phyloP scores from a whole-genome alignment of 2,888 invertebrate species.

The Hypomecis punctinalis region DNA sequence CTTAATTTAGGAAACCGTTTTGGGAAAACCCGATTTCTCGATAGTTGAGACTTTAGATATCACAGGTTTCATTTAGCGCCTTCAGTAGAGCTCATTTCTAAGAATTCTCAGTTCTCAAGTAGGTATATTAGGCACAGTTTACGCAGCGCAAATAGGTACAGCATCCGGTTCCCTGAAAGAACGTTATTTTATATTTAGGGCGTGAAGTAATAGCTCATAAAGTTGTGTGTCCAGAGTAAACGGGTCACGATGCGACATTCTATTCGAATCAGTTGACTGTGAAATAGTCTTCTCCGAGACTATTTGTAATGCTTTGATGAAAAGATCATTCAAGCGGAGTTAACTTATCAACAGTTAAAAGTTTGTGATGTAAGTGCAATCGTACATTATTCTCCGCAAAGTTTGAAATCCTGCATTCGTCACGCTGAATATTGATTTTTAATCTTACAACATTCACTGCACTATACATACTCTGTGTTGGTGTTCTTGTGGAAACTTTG shows the following conservation, averaged over 20 bases:
- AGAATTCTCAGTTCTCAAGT: constrained; percentile 24
- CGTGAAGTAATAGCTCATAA: constrained; percentile 53
- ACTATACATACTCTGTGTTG: too few species aligned
- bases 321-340: background rate
- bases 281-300: constrained; percentile 29
- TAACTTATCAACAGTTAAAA: too few species aligned
- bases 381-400: too few species aligned
- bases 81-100: constrained; percentile 22
- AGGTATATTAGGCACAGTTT: constrained; percentile 28
- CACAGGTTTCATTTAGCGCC: constrained; percentile 25
- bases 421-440: too few species aligned
- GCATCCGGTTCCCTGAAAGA: constrained; percentile 32
- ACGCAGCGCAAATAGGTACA: constrained; percentile 28
- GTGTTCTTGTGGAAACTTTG: background rate
- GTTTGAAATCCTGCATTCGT: too few species aligned
- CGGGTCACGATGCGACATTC: constrained; percentile 25
- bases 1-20: constrained; percentile 20
- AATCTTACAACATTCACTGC: too few species aligned
- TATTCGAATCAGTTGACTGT: constrained; percentile 29
- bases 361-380: too few species aligned
- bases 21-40: constrained; percentile 24
- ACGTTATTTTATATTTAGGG: constrained; percentile 48
- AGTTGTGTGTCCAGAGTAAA: constrained; percentile 43
- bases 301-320: constrained; percentile 6
- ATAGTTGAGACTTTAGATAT: constrained; percentile 3